Evolutionary conservation across 2,888 invertebrate species (phyloP).

Genomic region (Uropetala carovei): DNA sequence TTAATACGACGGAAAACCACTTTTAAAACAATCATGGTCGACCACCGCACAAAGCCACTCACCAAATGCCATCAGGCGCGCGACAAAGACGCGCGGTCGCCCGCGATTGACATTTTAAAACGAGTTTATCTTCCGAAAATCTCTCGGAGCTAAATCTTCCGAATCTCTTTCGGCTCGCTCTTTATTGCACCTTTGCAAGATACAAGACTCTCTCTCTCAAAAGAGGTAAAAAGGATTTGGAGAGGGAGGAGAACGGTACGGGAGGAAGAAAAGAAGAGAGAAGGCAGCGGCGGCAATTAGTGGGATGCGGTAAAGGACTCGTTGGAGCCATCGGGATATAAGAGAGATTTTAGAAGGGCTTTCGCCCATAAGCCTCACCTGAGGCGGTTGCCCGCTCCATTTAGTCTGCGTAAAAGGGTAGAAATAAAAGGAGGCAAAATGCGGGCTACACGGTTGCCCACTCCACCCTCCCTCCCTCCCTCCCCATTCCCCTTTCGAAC

Average conservation of each 20-base stretch:
- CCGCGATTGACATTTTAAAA: background rate
- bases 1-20: too few species aligned
- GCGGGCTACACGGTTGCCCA: too few species aligned
- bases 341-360: conserved; percentile 50
- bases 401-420: conserved; percentile 40
- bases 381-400: conserved; percentile 57
- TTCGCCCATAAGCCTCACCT: conserved; percentile 40
- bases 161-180: conserved; percentile 5
- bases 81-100: background rate
- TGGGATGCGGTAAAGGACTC: conserved; percentile 54
- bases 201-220: background rate
- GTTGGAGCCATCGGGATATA: conserved; percentile 39
- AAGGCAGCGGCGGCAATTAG: conserved; percentile 40
- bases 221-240: background rate
- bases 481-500: background rate
- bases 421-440: conserved; percentile 28
- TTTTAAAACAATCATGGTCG: too few species aligned
- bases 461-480: background rate
- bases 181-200: background rate
- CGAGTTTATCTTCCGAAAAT: background rate
- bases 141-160: background rate
- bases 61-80: background rate
- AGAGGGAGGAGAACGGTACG: background rate
- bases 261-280: background rate
- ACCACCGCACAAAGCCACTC: background rate